Evolutionary conservation across 2,888 invertebrate species (phyloP), one percentile per base, ranked within the genome.

Genomic region (Marronus borbonicus): DNA sequence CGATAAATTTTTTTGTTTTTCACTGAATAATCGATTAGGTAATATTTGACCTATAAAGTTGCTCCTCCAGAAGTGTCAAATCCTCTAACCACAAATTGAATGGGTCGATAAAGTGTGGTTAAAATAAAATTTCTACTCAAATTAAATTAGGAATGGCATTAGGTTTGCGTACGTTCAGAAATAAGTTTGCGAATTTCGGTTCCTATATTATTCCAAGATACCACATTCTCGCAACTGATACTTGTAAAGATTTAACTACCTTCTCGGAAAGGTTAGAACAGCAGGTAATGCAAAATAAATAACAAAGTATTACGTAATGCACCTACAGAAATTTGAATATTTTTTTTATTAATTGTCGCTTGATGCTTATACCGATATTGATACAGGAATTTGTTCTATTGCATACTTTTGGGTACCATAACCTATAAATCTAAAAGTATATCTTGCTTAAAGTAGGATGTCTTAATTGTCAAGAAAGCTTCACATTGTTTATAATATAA

Each of bases 21-120:
- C 55, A 17, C 55, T 44, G 44, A 44, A 44, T 44, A 10, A 44
- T 44, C 55, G 62, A 28, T 28, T 62, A 28, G 8, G 62, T 7
- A 62, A 28, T 28, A 0, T 31, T 62, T 31, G 62, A 14, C 24
- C 24, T 62, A 39, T 44, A 8, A n/a, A 4, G 44, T 76, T 44
- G 58, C 39, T 49, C 20, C 1, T 36, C 64, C 39, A 12, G 12
- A 28, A 62, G 69, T 50, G 75, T 76, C 78, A 66, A 74, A 75
- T 49, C 58, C 52, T 36, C 75, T 78, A 78, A 78, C 78, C 78
- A 76, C 76, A 64, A 76, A 76, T 68, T 62, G 76, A 78, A 78
- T 78, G 76, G 78, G 75, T 78, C 75, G 76, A 62, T 66, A 64
- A 58, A 66, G 72, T 76, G 78, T 64, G 75, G 60, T 78, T 60